Evolutionary conservation across 1,140 invertebrate species (phyloP).

Genomic region (Ylistrum balloti): DNA sequence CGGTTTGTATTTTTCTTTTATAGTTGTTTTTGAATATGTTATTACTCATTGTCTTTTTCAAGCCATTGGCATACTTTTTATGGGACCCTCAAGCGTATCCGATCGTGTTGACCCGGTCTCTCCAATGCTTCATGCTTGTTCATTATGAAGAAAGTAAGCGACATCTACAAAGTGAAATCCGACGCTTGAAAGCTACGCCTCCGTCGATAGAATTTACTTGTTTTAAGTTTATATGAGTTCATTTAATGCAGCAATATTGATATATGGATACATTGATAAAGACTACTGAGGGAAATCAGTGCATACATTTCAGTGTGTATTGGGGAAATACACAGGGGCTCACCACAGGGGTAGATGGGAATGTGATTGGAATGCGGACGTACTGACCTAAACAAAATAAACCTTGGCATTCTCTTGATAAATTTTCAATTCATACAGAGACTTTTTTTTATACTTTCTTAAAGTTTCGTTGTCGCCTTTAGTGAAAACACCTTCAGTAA

Average conservation of each 20-base stretch:
- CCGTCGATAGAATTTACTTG: not conserved
- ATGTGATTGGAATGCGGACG: constrained; percentile 37
- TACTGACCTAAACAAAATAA: constrained; percentile 39
- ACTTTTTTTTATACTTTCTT: no score
- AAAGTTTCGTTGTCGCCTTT: no score
- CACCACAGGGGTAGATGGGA: not conserved
- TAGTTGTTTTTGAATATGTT: constrained; percentile 7
- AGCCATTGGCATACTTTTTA: constrained; percentile 25
- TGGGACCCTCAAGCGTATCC: constrained; percentile 31
- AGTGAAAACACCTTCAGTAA: no score
- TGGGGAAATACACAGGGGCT: constrained; percentile 31
- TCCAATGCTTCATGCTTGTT: constrained; percentile 27
- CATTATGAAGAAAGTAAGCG: constrained; percentile 25
- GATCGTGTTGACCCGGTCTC: constrained; percentile 20
- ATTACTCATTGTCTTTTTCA: constrained; percentile 18
- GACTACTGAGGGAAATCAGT: constrained; percentile 5
- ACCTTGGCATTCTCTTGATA: not conserved
- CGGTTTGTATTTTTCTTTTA: not conserved
- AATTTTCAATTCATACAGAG: not conserved
- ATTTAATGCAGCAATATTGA: not conserved
- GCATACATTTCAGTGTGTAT: constrained; percentile 11
- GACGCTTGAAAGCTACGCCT: not conserved
- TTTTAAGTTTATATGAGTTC: not conserved
- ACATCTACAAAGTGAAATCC: not conserved
- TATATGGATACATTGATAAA: not conserved